A percentile compares a stretch with the other conserved stretches of the same genome.
phyloP scores from a whole-genome alignment of 1,140 invertebrate genomes.

The Sycobia sp. region DNA sequence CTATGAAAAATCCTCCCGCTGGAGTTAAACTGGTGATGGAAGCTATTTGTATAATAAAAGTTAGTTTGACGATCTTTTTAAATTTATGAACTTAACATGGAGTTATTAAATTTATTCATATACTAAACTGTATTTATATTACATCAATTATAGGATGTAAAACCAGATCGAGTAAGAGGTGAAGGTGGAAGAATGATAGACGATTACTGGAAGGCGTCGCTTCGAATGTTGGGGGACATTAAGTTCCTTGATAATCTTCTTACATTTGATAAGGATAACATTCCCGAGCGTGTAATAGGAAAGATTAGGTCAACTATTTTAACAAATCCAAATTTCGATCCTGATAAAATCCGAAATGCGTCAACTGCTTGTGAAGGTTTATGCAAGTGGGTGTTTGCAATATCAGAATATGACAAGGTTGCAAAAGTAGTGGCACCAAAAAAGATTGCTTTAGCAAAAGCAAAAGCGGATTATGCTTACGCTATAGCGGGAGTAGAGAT shows the following conservation, averaged over 20 bases:
- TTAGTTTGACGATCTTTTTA: slow-evolving; percentile 46
- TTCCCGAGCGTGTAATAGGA: slow-evolving; percentile 79
- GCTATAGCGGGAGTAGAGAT: slow-evolving; percentile 74
- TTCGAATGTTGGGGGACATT: slow-evolving; percentile 87
- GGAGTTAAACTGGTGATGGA: slow-evolving; percentile 96
- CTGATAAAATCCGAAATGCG: slow-evolving; percentile 81
- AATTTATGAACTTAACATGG: too few species aligned
- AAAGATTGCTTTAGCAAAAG: slow-evolving; percentile 76
- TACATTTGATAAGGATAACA: slow-evolving; percentile 90
- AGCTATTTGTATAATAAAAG: slow-evolving; percentile 92
- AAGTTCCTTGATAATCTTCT: slow-evolving; percentile 84
- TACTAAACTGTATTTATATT: background rate
- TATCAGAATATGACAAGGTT: slow-evolving; percentile 91
- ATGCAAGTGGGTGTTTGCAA: slow-evolving; percentile 89
- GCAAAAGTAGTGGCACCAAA: slow-evolving; percentile 89
- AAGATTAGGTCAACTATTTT: slow-evolving; percentile 81
- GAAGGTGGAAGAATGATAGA: slow-evolving; percentile 72
- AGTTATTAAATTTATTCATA: too few species aligned
- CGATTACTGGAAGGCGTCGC: slow-evolving; percentile 93
- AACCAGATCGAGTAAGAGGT: slow-evolving; percentile 82
- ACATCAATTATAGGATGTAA: slow-evolving; percentile 68
- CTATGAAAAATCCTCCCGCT: slow-evolving; percentile 96
- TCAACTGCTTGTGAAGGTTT: slow-evolving; percentile 80
- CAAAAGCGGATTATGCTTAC: slow-evolving; percentile 72
- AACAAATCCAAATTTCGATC: slow-evolving; percentile 88